Conservation (phyloP, 2,113 vertebrate genomes). For the Anarrhichthys ocellatus region DNA sequence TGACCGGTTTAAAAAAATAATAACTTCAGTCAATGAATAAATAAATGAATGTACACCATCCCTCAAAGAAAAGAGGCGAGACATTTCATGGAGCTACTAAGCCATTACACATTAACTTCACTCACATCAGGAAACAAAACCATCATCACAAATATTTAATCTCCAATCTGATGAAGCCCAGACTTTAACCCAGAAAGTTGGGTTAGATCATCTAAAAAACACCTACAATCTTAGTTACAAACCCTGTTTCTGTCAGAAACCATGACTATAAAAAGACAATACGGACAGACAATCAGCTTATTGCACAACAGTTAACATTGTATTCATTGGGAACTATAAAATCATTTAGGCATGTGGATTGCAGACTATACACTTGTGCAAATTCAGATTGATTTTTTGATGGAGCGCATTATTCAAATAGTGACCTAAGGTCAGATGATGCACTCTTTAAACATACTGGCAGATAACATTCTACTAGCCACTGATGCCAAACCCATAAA, state of each 20-base stretch:
- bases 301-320: conserved; percentile 56
- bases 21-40: neutral
- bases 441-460: conserved; percentile 13
- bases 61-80: neutral
- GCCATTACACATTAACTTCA: conserved; percentile 7
- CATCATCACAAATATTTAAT: conserved; percentile 23
- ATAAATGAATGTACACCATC: neutral
- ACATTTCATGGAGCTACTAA: neutral
- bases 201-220: conserved; percentile 1
- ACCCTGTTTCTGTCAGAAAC: conserved; percentile 14
- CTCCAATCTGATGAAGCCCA: neutral
- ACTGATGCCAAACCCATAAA: neutral
- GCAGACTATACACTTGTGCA: neutral
- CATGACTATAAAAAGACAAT: conserved; percentile 30
- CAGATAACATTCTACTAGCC: conserved; percentile 22
- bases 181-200: neutral
- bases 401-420: conserved; percentile 7
- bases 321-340: conserved; percentile 15
- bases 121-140: neutral
- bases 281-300: neutral
- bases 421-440: conserved; percentile 24
- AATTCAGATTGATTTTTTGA: conserved; percentile 30
- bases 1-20: too few species aligned
- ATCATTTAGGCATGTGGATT: neutral
- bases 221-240: neutral